Evolutionary conservation across 1,140 invertebrate species (phyloP).

Genomic region (Glossosoma conforme): DNA sequence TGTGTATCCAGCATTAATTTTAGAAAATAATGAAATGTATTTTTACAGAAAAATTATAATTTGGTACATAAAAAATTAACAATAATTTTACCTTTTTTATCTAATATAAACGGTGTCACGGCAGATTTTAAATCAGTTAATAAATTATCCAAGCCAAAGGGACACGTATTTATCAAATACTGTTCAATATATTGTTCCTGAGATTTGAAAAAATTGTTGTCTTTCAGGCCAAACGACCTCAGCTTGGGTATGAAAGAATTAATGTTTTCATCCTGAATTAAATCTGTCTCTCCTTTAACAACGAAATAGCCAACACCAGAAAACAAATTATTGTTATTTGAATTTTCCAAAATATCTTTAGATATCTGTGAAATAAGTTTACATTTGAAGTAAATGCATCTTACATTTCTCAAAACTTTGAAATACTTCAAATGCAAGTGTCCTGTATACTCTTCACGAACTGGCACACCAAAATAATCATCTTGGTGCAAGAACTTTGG

Average conservation of each 20-base stretch:
- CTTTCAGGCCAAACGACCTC: slow-evolving; percentile 24
- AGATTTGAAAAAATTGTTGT: slow-evolving; percentile 25
- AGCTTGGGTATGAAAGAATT: slow-evolving; percentile 40
- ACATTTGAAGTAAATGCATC: slow-evolving; percentile 45
- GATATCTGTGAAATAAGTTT: too few relatives aligned
- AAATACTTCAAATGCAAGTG: slow-evolving; percentile 46
- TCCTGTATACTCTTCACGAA: slow-evolving; percentile 37
- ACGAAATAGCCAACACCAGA: slow-evolving; percentile 40
- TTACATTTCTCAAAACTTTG: slow-evolving; percentile 38
- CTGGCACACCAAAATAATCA: slow-evolving; percentile 44
- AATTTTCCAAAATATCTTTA: too few relatives aligned
- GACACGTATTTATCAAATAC: slow-evolving; percentile 34
- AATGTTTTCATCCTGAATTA: slow-evolving; percentile 41
- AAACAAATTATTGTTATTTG: slow-evolving; percentile 18
- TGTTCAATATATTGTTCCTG: slow-evolving; percentile 32
- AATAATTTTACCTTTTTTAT: slow-evolving; percentile 40
- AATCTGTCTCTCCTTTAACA: slow-evolving; percentile 43
- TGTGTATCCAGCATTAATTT: too few relatives aligned
- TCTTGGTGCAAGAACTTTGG: slow-evolving; percentile 41
- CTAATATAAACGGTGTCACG: slow-evolving; percentile 42
- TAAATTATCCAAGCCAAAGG: slow-evolving; percentile 39
- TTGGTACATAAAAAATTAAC: slow-evolving; percentile 1
- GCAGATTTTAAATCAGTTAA: slow-evolving; percentile 44
- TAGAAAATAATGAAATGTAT: too few relatives aligned
- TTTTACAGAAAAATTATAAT: too few relatives aligned